Evolutionary conservation across 2,113 vertebrate species (phyloP), one percentile per base, ranked within the genome.

Genomic region (Otocyon megalotis): DNA sequence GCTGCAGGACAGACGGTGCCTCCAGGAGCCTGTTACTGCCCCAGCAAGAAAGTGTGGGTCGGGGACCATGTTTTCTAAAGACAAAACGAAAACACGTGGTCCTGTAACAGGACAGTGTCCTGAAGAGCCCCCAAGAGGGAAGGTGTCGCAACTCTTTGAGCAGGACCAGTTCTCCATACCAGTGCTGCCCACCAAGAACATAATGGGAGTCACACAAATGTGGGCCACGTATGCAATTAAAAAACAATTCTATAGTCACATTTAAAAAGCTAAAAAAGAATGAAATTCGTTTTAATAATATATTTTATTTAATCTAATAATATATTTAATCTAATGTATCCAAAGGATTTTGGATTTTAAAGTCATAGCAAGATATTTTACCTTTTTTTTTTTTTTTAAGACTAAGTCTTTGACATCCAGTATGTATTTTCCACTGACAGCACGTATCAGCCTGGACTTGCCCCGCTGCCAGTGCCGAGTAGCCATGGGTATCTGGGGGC

Each of bases 241-340:
- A 50, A 88, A 65, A 63, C 17, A 16, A 63, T 32, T 72, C 19
- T 62, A 32, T 50, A 65, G 32, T 15, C 5, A 17, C 35, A 65
- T 48, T 81, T 32, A 12, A 20, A 7, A 69, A 69, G 67, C 32
- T 69, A 69, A 60, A 19, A 65, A 67, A 77, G 43, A 26, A 19
- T 67, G n/a, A 56, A 63, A 62, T 62, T 86, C 83, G 37, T 65
- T 92, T 94, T 60, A 81, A 69, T 53, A 53, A 30, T 54, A 37
- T 53, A 60, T 79, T 84, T 92, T 58, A 92, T 92, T 71, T 92
- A 72, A 28, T 24, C 80, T 86, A 85, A 69, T 53, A 53, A 30
- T 60, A 37, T 60, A 60, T 92, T 79, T 92, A 72, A 28, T 24
- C 50, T 94, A 79, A 62, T 56, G 72, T 86, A 85, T 50, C n/a